Evolutionary conservation across 2,888 invertebrate genomes (phyloP).

Genomic region (Epinotia brunnichana): DNA sequence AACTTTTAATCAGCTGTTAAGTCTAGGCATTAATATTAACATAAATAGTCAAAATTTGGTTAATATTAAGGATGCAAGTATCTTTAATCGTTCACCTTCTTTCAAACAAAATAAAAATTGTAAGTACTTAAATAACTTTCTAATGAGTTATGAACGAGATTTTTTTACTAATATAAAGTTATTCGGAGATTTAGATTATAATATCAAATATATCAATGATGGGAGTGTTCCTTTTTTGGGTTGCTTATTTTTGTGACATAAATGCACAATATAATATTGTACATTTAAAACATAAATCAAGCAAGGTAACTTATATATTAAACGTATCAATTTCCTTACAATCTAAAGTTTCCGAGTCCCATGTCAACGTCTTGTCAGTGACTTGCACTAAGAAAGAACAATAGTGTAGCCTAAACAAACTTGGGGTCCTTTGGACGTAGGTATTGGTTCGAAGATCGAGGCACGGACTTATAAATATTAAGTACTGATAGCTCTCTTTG

Average conservation of each 20-base stretch:
- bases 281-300: neutral
- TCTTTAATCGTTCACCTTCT: too few species aligned
- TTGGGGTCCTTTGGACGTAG: constrained; percentile 5
- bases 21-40: neutral
- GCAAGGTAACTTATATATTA: neutral
- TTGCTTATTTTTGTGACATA: too few species aligned
- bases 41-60: neutral
- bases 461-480: constrained; percentile 28
- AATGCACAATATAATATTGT: too few species aligned
- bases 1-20: constrained; percentile 2
- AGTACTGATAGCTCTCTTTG: neutral
- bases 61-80: too few species aligned
- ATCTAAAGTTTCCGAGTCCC: constrained; percentile 12
- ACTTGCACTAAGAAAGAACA: constrained; percentile 38
- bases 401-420: constrained; percentile 38
- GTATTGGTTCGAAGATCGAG: constrained; percentile 19
- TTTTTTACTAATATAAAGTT: too few species aligned
- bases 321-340: constrained; percentile 16
- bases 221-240: too few species aligned
- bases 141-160: too few species aligned
- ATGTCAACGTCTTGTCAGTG: constrained; percentile 25
- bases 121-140: too few species aligned
- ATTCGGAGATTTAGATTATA: too few species aligned
- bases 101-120: too few species aligned
- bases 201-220: too few species aligned